Percentiles rank a stretch among this genome's conserved stretches.
phyloP scores from a whole-genome alignment of 2,888 invertebrate species.

The Agapostemon virescens region DNA sequence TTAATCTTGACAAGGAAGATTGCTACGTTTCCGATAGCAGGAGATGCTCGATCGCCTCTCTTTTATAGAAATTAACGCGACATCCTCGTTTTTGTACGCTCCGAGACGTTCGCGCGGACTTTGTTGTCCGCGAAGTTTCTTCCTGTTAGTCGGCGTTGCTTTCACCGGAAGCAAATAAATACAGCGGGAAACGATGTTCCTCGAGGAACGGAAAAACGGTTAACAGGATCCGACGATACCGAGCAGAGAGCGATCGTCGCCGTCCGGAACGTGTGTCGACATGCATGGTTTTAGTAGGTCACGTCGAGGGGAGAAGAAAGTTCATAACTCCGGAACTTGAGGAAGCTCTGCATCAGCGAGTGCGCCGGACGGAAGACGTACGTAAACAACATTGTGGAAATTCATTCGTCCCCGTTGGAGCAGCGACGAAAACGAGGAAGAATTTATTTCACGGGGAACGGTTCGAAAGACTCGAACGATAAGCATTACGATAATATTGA shows the following conservation, averaged over 20 bases:
- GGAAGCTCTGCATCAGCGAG: constrained; percentile 39
- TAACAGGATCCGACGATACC: not conserved
- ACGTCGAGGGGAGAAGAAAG: constrained; percentile 19
- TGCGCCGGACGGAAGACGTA: constrained; percentile 12
- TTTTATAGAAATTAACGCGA: not conserved
- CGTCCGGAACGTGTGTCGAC: constrained; percentile 36
- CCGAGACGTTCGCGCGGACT: not conserved
- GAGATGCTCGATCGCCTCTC: not conserved
- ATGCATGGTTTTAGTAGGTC: constrained; percentile 50
- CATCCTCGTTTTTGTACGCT: not conserved
- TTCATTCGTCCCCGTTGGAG: not conserved
- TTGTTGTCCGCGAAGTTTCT: not conserved
- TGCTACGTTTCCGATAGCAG: not conserved
- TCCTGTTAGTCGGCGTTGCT: not conserved
- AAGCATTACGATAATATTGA: not conserved
- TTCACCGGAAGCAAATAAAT: not conserved
- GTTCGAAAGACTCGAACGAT: not conserved
- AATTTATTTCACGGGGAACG: not conserved
- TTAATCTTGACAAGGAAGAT: too few species aligned
- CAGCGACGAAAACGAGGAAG: not conserved
- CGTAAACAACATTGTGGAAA: constrained; percentile 24
- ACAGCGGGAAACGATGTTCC: not conserved
- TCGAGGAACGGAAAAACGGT: not conserved
- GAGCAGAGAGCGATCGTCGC: not conserved
- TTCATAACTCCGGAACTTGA: constrained; percentile 37